phyloP scores from a whole-genome alignment of 1,140 invertebrate genomes.

The Caenorhabditis tropicalis region DNA sequence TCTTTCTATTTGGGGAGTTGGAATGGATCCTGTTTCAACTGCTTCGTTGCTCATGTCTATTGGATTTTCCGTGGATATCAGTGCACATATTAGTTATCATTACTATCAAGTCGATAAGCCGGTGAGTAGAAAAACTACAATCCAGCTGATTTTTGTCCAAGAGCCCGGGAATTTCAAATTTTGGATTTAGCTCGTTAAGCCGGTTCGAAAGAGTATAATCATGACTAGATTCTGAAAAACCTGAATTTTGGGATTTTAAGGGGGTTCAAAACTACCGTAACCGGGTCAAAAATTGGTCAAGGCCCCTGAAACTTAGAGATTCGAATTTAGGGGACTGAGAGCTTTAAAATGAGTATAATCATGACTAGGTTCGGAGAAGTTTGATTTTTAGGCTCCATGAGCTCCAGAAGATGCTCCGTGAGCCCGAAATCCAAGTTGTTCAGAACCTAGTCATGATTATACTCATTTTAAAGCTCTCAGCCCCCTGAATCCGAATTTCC shows the following conservation, averaged over 20 bases:
- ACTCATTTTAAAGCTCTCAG: neutral
- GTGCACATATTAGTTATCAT: slow-evolving; percentile 72
- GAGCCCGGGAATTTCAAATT: too few species aligned
- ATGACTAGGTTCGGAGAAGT: too few species aligned
- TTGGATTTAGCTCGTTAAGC: too few species aligned
- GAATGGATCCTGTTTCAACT: slow-evolving; percentile 72
- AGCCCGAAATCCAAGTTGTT: neutral
- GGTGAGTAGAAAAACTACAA: slow-evolving; percentile 40
- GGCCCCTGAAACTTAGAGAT: neutral
- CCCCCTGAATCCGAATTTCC: neutral
- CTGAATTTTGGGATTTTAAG: neutral
- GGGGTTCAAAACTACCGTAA: too few species aligned
- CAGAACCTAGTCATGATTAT: too few species aligned
- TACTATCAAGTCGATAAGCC: slow-evolving; percentile 73
- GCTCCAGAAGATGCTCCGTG: too few species aligned
- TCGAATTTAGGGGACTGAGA: too few species aligned
- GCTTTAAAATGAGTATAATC: too few species aligned
- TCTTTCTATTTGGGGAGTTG: slow-evolving; percentile 70
- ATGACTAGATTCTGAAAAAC: neutral
- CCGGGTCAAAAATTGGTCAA: too few species aligned
- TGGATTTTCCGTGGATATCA: slow-evolving; percentile 73
- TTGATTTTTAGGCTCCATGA: too few species aligned
- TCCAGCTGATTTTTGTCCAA: too few species aligned
- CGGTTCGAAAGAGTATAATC: too few species aligned
- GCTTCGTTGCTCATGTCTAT: slow-evolving; percentile 73